Evolutionary conservation across 2,797 vertebrate genomes (phyloP).

Genomic region (Borostomias antarcticus): DNA sequence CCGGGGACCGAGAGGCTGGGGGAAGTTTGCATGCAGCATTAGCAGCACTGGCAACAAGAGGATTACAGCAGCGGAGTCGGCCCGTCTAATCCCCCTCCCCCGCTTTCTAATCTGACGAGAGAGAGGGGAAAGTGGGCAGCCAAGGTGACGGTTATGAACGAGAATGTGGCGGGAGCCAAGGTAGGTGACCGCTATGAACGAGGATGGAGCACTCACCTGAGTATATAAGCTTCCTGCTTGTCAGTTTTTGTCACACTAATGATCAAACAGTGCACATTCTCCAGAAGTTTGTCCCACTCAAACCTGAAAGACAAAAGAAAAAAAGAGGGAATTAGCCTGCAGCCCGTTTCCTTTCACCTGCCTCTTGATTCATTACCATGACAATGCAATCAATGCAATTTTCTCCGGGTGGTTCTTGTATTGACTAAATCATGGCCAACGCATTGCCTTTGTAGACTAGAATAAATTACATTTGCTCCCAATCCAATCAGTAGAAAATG

Average conservation of each 20-base stretch:
- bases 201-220: conserved; percentile 84
- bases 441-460: too few species aligned
- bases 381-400: too few species aligned
- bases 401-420: too few species aligned
- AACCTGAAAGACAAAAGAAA: conserved; percentile 77
- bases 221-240: conserved; percentile 99
- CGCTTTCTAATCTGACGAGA: conserved; percentile 21
- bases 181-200: not conserved
- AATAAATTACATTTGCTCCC: too few species aligned
- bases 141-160: not conserved
- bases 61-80: conserved; percentile 46
- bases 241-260: conserved; percentile 99
- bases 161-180: conserved; percentile 1
- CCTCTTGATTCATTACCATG: too few species aligned
- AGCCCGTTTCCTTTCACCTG: too few species aligned
- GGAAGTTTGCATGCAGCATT: conserved; percentile 1
- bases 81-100: conserved; percentile 42
- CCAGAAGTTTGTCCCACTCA: conserved; percentile 99
- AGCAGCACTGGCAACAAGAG: conserved; percentile 6
- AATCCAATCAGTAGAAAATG: too few species aligned
- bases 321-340: not conserved
- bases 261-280: conserved; percentile 99
- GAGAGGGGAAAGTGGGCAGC: not conserved
- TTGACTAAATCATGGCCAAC: too few species aligned
- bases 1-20: not conserved